Evolutionary conservation across 2,888 invertebrate species (phyloP), one percentile per base, ranked within the genome.

Genomic region (Ochlodes sylvanus): DNA sequence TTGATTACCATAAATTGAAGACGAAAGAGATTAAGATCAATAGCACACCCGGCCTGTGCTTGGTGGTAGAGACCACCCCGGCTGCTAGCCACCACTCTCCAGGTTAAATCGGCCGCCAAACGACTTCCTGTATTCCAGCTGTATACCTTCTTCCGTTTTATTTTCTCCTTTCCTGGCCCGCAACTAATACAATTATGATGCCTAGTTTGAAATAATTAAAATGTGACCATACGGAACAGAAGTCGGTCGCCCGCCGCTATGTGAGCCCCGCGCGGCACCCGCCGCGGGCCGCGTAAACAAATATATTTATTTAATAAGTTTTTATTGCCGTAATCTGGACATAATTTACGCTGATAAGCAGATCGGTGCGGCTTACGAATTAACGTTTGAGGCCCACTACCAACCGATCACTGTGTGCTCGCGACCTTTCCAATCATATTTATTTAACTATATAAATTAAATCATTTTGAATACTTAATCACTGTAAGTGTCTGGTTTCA

Each of bases 231-330:
- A 12, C 38, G 12, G 34, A 34, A 9, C 34, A 14, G n/a, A 42
- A 7, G 19, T 10, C 70, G 32, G 60, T 76, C n/a, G n/a, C n/a
- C n/a, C n/a, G n/a, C n/a, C n/a, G n/a, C n/a, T n/a, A 84, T 86
- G 74, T 81, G 77, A 78, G n/a, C 77, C 71, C 4, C 58, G 57
- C 62, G 27, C 4, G 58, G 69, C 60, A 60, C 27, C 71, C 64
- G 68, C 47, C 64, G 55, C 65, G 65, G 52, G 79, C 72, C 77
- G 77, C 79, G 83, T 90, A 90, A 90, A 91, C 90, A 91, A 90
- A 92, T 89, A 91, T 90, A 90, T 90, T 82, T 80, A 89, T 90
- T 90, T 91, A 91, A 90, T 91, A 92, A 87, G 83, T 88, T 90
- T 92, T 90, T 92, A 92, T 91, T 85, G 86, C 85, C 75, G 70